Conservation (phyloP, 2,113 vertebrate genomes). For the Serilophus lunatus region DNA sequence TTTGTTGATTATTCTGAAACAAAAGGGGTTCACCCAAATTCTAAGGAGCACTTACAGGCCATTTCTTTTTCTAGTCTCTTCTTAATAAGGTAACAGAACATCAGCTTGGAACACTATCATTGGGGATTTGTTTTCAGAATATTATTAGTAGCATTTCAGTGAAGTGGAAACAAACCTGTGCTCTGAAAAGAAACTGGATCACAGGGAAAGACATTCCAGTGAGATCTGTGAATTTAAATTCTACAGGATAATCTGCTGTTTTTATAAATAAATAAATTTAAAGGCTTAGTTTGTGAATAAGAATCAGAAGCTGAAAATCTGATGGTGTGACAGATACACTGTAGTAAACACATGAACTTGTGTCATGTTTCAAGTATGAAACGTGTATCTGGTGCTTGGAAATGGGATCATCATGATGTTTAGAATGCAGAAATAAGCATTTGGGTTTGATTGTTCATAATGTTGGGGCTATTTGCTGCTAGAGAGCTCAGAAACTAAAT, state of each 20-base stretch:
- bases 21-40: slow-evolving; percentile 3
- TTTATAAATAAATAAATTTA: neutral
- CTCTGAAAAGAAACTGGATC: slow-evolving; percentile 35
- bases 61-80: slow-evolving; percentile 27
- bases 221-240: neutral
- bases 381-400: neutral
- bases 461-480: neutral
- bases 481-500: neutral
- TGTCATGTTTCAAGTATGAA: neutral
- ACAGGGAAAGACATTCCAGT: neutral
- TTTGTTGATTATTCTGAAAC: slow-evolving; percentile 9
- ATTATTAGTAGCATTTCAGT: slow-evolving; percentile 58
- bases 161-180: slow-evolving; percentile 52
- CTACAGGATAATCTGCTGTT: neutral
- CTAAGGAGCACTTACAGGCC: neutral
- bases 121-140: slow-evolving; percentile 65
- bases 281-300: neutral
- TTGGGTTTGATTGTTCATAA: neutral
- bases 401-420: neutral
- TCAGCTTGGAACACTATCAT: slow-evolving; percentile 49
- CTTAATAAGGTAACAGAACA: slow-evolving; percentile 50
- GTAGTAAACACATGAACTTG: neutral
- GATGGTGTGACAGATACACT: neutral
- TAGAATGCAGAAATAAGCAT: neutral
- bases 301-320: neutral